phyloP scores from a whole-genome alignment of 2,113 vertebrate species.

The Leptobrachium leishanense region DNA sequence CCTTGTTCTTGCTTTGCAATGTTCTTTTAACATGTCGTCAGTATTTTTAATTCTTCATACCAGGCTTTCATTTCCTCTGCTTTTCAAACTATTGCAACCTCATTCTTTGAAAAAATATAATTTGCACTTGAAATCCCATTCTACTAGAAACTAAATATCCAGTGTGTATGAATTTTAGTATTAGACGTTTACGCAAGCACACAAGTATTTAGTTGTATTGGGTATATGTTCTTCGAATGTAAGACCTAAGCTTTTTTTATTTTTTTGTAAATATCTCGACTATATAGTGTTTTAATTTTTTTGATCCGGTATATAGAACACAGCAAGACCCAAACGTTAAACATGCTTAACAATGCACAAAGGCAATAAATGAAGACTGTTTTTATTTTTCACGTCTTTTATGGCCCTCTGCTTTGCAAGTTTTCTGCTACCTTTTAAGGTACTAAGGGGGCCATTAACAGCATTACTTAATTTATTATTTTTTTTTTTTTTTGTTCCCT shows the following conservation, averaged over 20 bases:
- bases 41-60: conserved; percentile 39
- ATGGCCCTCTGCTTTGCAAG: too few species aligned
- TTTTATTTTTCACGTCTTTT: too few species aligned
- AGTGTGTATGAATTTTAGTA: conserved; percentile 44
- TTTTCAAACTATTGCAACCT: conserved; percentile 6
- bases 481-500: too few species aligned
- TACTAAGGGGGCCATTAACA: too few species aligned
- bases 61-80: conserved; percentile 7
- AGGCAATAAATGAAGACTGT: background rate
- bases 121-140: conserved; percentile 41
- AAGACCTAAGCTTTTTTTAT: conserved; percentile 60
- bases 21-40: conserved; percentile 37
- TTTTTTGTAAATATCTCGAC: conserved; percentile 34
- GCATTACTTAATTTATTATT: too few species aligned
- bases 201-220: conserved; percentile 36
- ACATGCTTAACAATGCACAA: conserved; percentile 17
- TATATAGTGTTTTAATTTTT: background rate
- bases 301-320: background rate
- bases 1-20: conserved; percentile 8
- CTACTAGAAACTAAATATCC: conserved; percentile 50
- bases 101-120: conserved; percentile 14
- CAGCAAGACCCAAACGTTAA: background rate
- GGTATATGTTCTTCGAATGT: conserved; percentile 31
- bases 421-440: too few species aligned
- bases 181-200: conserved; percentile 48